Conservation (phyloP, 2,888 invertebrate genomes). For the Cyclophora albipunctata region DNA sequence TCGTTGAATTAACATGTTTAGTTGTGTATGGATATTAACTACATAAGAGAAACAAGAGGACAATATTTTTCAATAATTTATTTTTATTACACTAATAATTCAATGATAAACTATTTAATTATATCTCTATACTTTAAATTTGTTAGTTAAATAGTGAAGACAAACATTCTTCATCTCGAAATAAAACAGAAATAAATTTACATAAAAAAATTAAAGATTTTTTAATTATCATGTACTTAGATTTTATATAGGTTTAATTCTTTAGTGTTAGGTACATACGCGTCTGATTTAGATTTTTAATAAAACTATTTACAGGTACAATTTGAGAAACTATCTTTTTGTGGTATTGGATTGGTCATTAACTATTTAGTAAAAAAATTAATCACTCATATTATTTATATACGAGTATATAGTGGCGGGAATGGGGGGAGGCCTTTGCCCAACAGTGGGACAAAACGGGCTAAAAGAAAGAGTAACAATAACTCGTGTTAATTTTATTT, state of each 20-base stretch:
- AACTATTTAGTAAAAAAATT: too few species aligned
- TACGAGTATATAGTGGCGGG: too few species aligned
- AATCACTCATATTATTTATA: too few species aligned
- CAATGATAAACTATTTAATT: slow-evolving; percentile 57
- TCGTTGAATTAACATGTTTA: too few species aligned
- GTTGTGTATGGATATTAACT: too few species aligned
- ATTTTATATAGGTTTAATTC: too few species aligned
- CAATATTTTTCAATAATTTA: slow-evolving; percentile 66
- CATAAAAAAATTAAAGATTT: too few species aligned
- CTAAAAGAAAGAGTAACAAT: too few species aligned
- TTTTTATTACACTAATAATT: slow-evolving; percentile 67
- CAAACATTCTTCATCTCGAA: slow-evolving; percentile 38
- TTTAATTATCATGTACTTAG: too few species aligned
- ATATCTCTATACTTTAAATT: slow-evolving; percentile 53
- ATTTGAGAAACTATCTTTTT: slow-evolving; percentile 3
- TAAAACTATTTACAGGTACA: slow-evolving; percentile 18
- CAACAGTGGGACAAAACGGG: too few species aligned
- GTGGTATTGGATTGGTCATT: slow-evolving; percentile 3
- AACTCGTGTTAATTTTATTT: too few species aligned
- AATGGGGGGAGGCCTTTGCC: too few species aligned
- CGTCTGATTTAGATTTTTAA: slow-evolving; percentile 10
- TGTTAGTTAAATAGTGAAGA: slow-evolving; percentile 65
- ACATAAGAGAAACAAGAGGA: slow-evolving; percentile 22
- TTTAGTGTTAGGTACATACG: slow-evolving; percentile 8
- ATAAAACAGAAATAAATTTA: slow-evolving; percentile 19